Percentiles rank a stretch among this genome's conserved stretches.
These are phyloP conservation scores for Cordilura impudica DNA, from an alignment of 2,888 invertebrate species.

Conservation along the genomic window DNA sequence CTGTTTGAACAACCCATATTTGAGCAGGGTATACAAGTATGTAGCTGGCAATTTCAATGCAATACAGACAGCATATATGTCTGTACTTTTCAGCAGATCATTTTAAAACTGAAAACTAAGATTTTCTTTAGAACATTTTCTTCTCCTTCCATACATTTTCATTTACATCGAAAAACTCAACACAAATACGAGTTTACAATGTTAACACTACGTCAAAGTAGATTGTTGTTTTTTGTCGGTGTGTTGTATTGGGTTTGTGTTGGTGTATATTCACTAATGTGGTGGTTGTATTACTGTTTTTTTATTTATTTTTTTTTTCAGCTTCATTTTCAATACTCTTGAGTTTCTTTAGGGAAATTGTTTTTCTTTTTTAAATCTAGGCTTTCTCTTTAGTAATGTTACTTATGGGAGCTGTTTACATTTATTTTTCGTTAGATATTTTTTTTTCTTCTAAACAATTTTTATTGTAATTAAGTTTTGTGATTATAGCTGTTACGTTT, in stretches of 20 bases:
- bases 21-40: not conserved
- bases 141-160: not conserved
- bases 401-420: conserved; percentile 6
- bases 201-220: conserved; percentile 14
- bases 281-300: conserved; percentile 25
- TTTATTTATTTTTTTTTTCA: not conserved
- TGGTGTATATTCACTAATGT: not conserved
- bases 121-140: conserved; percentile 1
- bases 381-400: not conserved
- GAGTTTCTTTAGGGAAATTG: not conserved
- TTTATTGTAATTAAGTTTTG: conserved; percentile 45
- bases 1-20: not conserved
- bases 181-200: not conserved
- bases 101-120: conserved; percentile 3
- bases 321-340: not conserved
- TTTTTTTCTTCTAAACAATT: not conserved
- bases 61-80: not conserved
- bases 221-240: not conserved
- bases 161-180: not conserved
- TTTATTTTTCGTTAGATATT: conserved; percentile 1
- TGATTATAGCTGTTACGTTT: not conserved
- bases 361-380: not conserved
- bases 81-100: conserved; percentile 1
- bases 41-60: not conserved
- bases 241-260: not conserved